Percentiles rank a stretch among this genome's conserved stretches.
Conservation (phyloP, 2,888 invertebrate species). For the Cylindroiulus punctatus region DNA sequence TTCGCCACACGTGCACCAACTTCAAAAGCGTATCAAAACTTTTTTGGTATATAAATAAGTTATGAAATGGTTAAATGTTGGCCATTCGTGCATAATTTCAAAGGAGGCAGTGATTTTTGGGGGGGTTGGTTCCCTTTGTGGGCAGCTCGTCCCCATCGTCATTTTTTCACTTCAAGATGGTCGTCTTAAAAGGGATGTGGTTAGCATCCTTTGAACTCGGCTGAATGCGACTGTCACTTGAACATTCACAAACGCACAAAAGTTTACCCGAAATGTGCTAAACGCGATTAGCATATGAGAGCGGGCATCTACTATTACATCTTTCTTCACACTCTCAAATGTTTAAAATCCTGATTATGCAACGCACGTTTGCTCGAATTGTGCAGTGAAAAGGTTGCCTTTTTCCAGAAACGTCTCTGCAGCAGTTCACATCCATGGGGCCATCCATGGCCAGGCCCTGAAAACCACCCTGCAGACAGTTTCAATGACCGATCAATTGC, state of each 20-base stretch:
- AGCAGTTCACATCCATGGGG: not conserved
- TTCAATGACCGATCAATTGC: conserved; percentile 20
- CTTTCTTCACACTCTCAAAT: conserved; percentile 10
- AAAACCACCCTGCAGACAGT: not conserved
- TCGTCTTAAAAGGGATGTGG: conserved; percentile 42
- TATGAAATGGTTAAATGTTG: conserved; percentile 31
- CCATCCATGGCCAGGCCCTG: not conserved
- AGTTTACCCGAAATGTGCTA: conserved; percentile 35
- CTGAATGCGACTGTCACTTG: conserved; percentile 28
- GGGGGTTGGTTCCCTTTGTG: not conserved
- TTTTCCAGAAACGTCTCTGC: not conserved
- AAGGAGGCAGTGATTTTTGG: conserved; percentile 1
- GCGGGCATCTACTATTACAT: conserved; percentile 27
- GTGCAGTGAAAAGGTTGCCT: not conserved
- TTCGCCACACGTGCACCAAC: conserved; percentile 24
- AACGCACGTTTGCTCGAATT: not conserved
- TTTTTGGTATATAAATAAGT: conserved; percentile 26
- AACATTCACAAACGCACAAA: conserved; percentile 24
- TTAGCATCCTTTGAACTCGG: conserved; percentile 21
- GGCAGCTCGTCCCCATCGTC: not conserved
- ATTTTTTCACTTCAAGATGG: conserved; percentile 32
- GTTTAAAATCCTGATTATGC: conserved; percentile 38
- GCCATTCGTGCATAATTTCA: conserved; percentile 20
- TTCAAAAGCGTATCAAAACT: conserved; percentile 24
- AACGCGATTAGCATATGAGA: conserved; percentile 31